A percentile compares a stretch with the other conserved stretches of the same genome.
phyloP scores from a whole-genome alignment of 2,888 invertebrate species.

The Coelogynopora nodosa region DNA sequence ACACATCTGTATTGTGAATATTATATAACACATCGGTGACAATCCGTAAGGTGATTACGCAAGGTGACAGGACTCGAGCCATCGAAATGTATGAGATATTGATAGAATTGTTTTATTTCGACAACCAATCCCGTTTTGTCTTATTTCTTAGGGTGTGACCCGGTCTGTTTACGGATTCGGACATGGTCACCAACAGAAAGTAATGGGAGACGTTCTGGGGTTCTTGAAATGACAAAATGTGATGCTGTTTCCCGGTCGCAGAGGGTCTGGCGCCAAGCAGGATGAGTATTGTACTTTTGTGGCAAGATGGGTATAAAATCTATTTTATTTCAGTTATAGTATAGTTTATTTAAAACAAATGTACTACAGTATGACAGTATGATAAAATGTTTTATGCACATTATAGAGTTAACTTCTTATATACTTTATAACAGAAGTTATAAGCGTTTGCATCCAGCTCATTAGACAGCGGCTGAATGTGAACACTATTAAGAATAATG shows the following conservation, averaged over 20 bases:
- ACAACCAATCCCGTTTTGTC: conserved; percentile 51
- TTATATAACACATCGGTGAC: too few species aligned
- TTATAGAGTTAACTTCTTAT: too few species aligned
- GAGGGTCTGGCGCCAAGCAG: conserved; percentile 49
- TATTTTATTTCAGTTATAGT: not conserved
- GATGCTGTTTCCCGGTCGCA: conserved; percentile 48
- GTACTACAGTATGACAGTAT: too few species aligned
- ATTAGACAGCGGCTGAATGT: too few species aligned
- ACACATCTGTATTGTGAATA: too few species aligned
- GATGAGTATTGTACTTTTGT: conserved; percentile 1
- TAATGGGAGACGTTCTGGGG: conserved; percentile 48
- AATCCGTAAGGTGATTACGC: conserved; percentile 25
- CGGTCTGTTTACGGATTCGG: conserved; percentile 50
- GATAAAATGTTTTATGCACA: too few species aligned
- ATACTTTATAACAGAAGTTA: too few species aligned
- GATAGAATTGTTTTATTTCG: conserved; percentile 50
- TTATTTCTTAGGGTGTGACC: conserved; percentile 49
- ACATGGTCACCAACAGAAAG: conserved; percentile 48
- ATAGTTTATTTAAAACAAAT: too few species aligned
- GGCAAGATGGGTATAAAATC: conserved; percentile 10
- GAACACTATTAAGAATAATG: too few species aligned
- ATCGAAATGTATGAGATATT: conserved; percentile 49
- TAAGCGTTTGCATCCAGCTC: too few species aligned
- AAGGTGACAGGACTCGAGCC: conserved; percentile 49
- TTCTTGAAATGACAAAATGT: conserved; percentile 49